phyloP scores from a whole-genome alignment of 2,888 invertebrate species.

The Melinopterus prodromus region DNA sequence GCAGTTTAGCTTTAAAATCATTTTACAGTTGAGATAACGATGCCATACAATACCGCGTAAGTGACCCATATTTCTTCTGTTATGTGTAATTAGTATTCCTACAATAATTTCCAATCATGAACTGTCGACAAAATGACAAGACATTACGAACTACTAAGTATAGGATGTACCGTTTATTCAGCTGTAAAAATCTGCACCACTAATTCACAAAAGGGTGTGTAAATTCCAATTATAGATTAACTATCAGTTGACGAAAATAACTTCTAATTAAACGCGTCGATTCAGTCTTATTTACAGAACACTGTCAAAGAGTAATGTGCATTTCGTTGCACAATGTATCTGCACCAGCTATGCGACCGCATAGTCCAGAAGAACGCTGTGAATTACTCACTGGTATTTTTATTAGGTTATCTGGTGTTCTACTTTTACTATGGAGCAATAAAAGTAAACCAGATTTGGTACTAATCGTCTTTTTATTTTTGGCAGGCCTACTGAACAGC shows the following conservation, averaged over 20 bases:
- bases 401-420: conserved; percentile 4
- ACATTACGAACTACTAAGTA: no score
- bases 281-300: background rate
- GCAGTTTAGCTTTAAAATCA: no score
- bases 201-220: background rate
- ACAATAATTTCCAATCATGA: no score
- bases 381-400: background rate
- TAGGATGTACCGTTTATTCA: no score
- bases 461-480: background rate
- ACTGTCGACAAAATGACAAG: no score
- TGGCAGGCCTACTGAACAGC: background rate
- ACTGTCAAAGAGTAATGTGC: background rate
- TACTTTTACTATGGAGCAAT: background rate
- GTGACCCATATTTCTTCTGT: no score
- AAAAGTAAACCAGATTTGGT: background rate
- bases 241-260: background rate
- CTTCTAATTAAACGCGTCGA: background rate
- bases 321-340: background rate
- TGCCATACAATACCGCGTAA: no score
- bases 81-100: no score
- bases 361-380: background rate
- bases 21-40: no score
- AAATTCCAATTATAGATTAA: background rate
- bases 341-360: background rate
- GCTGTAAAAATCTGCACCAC: no score